Base-by-base conservation (phyloP, 92 coral and sea anemone genomes). In the Heliopora coerulea region DNA sequence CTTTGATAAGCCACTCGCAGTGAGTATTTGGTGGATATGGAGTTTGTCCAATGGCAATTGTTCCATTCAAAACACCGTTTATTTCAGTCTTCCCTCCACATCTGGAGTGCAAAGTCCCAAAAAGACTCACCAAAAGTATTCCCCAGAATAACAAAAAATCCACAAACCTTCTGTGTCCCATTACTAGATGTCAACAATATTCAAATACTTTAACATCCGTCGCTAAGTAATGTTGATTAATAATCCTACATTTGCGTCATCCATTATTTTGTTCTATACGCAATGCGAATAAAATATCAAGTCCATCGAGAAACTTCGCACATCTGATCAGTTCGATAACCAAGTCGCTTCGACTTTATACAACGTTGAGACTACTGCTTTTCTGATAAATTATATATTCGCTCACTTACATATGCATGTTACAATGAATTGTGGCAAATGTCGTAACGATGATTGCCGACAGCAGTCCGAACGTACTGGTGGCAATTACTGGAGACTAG, bases 1-100 rank as follows among this genome's bases (percentile, higher is more conserved):
- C 91, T 77, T 74, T 79, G 23, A 89, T 89, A 15, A 89, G 81
- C 96, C 96, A 89, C 66, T 89, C 91, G 24, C 91, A 89, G 18
- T 58, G 80, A 25, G 83, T 74, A 44, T 86, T 76, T 2, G 8
- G 59, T 5, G 88, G 87, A 73, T 88, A 88, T 1, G 58, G 1
- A 26, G 34, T 65, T 2, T 80, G 77, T 13, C 88, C 91, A 63
- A 80, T 82, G 10, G 72, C 18, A 31, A 89, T 75, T 2, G 80
- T 78, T 56, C 96, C 96, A 44, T 80, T 76, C 62, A 84, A 83
- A 26, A 49, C 29, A 28, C 54, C 83, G 26, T 74, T 76, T 56
- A 86, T 65, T 40, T 75, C 49, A 32, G 91, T 83, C 73, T 84
- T 86, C 48, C 96, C 96, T 0, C 87, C 79, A 73, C 96, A 89